phyloP scores from a whole-genome alignment of 1,140 invertebrate genomes.

The Brachionus calyciflorus region DNA sequence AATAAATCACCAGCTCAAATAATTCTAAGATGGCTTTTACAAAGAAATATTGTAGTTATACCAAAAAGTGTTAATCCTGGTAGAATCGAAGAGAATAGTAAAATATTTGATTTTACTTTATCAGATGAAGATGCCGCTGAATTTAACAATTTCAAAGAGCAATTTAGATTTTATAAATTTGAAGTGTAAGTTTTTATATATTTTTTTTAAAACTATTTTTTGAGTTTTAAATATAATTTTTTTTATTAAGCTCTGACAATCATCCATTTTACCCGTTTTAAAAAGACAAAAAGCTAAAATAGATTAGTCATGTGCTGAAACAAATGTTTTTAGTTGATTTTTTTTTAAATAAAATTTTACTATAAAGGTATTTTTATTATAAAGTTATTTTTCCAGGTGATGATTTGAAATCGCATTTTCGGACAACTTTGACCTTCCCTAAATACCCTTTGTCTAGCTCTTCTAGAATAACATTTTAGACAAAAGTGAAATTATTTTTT shows the following conservation, averaged over 20 bases:
- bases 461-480: too few relatives aligned
- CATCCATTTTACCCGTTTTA: slow-evolving; percentile 22
- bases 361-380: too few relatives aligned
- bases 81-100: slow-evolving; percentile 32
- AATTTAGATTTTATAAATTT: slow-evolving; percentile 42
- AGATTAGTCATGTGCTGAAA: too few relatives aligned
- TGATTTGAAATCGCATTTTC: too few relatives aligned
- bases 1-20: slow-evolving; percentile 28
- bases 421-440: too few relatives aligned
- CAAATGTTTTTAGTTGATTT: neutral
- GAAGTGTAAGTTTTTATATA: slow-evolving; percentile 4
- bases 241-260: slow-evolving; percentile 16
- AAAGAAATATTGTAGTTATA: slow-evolving; percentile 42
- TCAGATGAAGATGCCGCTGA: neutral
- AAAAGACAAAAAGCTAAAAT: too few relatives aligned
- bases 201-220: neutral
- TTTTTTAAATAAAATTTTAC: too few relatives aligned
- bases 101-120: slow-evolving; percentile 34
- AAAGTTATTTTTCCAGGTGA: too few relatives aligned
- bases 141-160: slow-evolving; percentile 19
- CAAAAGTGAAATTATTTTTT: neutral
- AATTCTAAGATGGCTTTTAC: slow-evolving; percentile 25
- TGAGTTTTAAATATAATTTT: neutral
- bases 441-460: too few relatives aligned
- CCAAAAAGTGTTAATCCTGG: slow-evolving; percentile 34